phyloP scores from a whole-genome alignment of 2,797 vertebrate genomes.

The Centroberyx gerrardi region DNA sequence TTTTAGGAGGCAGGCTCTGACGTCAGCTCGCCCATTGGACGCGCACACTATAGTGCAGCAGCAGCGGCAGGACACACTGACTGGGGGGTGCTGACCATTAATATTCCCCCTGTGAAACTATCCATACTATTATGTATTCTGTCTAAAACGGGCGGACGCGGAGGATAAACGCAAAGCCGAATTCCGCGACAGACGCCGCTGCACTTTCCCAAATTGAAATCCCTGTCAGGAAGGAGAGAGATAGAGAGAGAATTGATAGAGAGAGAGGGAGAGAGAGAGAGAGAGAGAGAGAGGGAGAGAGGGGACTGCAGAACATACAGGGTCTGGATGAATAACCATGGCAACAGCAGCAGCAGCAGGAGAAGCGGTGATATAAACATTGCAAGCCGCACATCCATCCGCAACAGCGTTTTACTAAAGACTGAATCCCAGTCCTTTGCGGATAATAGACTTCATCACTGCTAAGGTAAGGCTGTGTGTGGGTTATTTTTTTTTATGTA shows the following conservation, averaged over 20 bases:
- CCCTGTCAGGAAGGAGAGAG: constrained; percentile 35
- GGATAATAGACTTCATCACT: constrained; percentile 67
- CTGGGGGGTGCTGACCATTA: constrained; percentile 55
- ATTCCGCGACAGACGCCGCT: constrained; percentile 63
- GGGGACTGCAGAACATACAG: constrained; percentile 75
- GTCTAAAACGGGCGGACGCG: constrained; percentile 27
- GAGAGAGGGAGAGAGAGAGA: constrained; percentile 23
- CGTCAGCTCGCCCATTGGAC: constrained; percentile 69
- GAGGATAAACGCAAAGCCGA: constrained; percentile 42
- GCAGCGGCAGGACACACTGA: constrained; percentile 45
- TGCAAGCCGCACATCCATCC: constrained; percentile 66
- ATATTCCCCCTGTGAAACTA: constrained; percentile 59
- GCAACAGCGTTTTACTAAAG: constrained; percentile 52
- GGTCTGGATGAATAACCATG: constrained; percentile 89
- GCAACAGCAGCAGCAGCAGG: constrained; percentile 88
- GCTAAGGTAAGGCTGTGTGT: constrained; percentile 78
- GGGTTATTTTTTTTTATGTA: constrained; percentile 1
- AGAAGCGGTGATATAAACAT: constrained; percentile 81
- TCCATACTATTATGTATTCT: constrained; percentile 25
- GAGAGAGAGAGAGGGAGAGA: constrained; percentile 21
- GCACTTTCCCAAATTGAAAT: constrained; percentile 72
- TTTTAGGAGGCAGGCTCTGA: constrained; percentile 66
- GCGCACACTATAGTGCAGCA: constrained; percentile 51
- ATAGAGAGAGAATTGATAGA: constrained; percentile 17
- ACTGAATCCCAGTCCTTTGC: constrained; percentile 59